Evolutionary conservation across 2,113 vertebrate species (phyloP).

Genomic region (Ptilonorhynchus violaceus): DNA sequence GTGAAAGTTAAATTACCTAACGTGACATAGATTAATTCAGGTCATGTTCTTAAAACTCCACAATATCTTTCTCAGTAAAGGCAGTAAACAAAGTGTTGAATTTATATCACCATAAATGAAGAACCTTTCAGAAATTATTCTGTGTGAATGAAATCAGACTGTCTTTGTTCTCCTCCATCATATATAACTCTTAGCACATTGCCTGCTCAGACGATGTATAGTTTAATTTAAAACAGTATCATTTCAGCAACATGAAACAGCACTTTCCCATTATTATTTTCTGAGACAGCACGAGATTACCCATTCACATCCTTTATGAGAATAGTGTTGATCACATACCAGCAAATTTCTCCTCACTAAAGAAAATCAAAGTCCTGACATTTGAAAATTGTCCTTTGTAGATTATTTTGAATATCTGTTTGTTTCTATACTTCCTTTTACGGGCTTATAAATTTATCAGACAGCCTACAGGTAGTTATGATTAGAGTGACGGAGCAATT

Average conservation of each 20-base stretch:
- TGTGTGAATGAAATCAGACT: not conserved
- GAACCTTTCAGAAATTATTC: not conserved
- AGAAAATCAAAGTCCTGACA: not conserved
- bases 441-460: not conserved
- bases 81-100: not conserved
- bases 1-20: not conserved
- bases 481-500: not conserved
- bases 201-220: not conserved
- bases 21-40: not conserved
- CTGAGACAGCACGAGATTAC: not conserved
- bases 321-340: not conserved
- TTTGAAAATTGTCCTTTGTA: not conserved
- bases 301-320: not conserved
- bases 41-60: not conserved
- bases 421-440: not conserved
- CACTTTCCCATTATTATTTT: not conserved
- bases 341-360: not conserved
- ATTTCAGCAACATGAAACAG: not conserved
- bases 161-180: not conserved
- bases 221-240: constrained; percentile 8
- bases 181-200: not conserved
- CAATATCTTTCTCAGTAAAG: not conserved
- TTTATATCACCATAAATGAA: not conserved
- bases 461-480: not conserved
- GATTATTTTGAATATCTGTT: not conserved